Evolutionary conservation across 2,888 invertebrate genomes (phyloP).

Genomic region (Ophonus ardosiacus): DNA sequence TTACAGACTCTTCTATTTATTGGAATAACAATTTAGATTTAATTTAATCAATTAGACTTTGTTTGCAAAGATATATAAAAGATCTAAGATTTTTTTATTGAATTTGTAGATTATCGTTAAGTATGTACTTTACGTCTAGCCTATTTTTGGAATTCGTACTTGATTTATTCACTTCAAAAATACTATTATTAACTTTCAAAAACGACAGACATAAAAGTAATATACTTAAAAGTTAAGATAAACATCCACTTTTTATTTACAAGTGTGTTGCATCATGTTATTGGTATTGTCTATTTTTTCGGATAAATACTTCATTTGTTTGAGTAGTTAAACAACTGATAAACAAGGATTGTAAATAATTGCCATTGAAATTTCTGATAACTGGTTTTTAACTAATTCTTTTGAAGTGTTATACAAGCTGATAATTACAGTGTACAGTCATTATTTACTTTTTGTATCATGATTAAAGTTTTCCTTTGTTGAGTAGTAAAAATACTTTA

Average conservation of each 20-base stretch:
- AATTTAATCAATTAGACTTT: too few relatives aligned
- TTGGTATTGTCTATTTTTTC: slow-evolving; percentile 27
- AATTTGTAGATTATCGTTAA: background rate
- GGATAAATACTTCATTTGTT: slow-evolving; percentile 31
- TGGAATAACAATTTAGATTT: too few relatives aligned
- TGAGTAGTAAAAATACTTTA: background rate
- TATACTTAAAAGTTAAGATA: slow-evolving; percentile 4
- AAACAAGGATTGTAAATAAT: slow-evolving; percentile 15
- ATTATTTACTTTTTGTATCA: slow-evolving; percentile 35
- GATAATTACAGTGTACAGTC: slow-evolving; percentile 18
- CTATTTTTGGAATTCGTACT: slow-evolving; percentile 37
- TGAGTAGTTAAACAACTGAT: slow-evolving; percentile 28
- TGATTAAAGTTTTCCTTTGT: slow-evolving; percentile 33
- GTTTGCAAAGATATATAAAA: too few relatives aligned
- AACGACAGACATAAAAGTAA: background rate
- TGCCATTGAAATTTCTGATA: slow-evolving; percentile 42
- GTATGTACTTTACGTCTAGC: slow-evolving; percentile 12
- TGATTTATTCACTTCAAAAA: slow-evolving; percentile 15
- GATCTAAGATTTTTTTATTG: background rate
- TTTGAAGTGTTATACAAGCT: slow-evolving; percentile 22
- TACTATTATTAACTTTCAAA: slow-evolving; percentile 13
- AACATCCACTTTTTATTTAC: slow-evolving; percentile 4
- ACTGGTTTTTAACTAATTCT: slow-evolving; percentile 21
- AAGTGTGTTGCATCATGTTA: slow-evolving; percentile 8
- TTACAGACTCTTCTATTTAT: too few relatives aligned